phyloP scores from a whole-genome alignment of 2,113 vertebrate genomes.

The Cranoglanis bouderius region DNA sequence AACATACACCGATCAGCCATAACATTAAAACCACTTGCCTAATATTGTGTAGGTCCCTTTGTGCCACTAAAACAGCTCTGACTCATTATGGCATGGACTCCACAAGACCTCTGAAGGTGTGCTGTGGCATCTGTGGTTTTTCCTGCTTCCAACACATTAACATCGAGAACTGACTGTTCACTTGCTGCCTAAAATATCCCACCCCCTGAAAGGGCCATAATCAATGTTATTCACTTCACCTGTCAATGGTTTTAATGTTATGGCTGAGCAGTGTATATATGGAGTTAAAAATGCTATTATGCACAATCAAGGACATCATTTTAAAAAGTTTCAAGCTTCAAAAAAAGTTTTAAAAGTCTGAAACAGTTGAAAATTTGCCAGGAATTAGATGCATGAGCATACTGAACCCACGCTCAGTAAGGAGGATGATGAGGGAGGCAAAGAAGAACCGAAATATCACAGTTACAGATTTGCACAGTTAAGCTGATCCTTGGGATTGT shows the following conservation, averaged over 20 bases:
- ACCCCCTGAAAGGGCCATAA: too few relatives aligned
- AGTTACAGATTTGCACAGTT: neutral
- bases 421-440: neutral
- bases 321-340: neutral
- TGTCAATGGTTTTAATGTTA: too few relatives aligned
- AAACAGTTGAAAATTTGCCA: neutral
- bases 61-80: too few relatives aligned
- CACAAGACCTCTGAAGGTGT: too few relatives aligned
- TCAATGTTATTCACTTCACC: neutral
- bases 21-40: too few relatives aligned
- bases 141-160: too few relatives aligned
- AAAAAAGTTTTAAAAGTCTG: neutral
- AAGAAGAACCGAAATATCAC: constrained; percentile 4
- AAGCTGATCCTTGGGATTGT: neutral
- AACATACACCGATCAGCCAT: too few relatives aligned
- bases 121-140: too few relatives aligned
- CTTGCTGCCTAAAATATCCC: too few relatives aligned
- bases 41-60: too few relatives aligned
- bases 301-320: neutral
- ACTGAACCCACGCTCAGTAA: neutral
- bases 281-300: neutral
- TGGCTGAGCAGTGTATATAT: neutral
- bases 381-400: neutral
- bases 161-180: too few relatives aligned
- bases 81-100: too few relatives aligned